Evolutionary conservation across 2,113 vertebrate genomes (phyloP), one percentile per base, ranked within the genome.

Genomic region (Larimichthys polyactis): DNA sequence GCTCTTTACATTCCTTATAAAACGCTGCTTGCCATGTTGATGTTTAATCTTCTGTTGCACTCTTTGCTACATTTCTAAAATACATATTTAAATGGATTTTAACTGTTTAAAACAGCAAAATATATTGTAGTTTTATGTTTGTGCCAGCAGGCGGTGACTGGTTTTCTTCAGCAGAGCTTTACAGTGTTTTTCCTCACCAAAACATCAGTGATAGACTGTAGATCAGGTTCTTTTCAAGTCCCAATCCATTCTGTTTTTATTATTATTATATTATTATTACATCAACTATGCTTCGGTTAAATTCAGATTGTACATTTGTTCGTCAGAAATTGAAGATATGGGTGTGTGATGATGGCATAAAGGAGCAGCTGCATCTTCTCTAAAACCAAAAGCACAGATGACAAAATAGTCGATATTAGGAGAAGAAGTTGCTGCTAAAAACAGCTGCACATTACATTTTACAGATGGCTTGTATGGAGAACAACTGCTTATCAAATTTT

Each of bases 61-160:
- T 27, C 4, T 24, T 36, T 48, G 24, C 40, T 46, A 15, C 1
- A 60, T 6, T 22, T 3, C 6, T 29, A 15, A 57, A 27, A 40
- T 29, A 11, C 4, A 54, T 5, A 48, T 32, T 32, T 29, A 5
- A 17, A 27, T 52, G 19, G 19, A 59, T 63, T 73, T 22, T 9
- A 36, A 54, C 7, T 24, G 17, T 49, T 1, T 3, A 52, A 65
- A 70, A 0, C 14, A 40, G 59, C 43, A 57, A 4, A 19, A 20
- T 22, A 22, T n/a, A 0, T 4, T 72, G 14, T 22, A 29, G 15
- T 71, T 71, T 52, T 17, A 27, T 11, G 3, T 58, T 59, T 55
- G 5, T 3, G 64, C 81, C 79, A 81, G 85, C 83, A 83, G 81
- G 68, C 51, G 83, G 81, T 17, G 16, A 52, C 29, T 52, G 29